Evolutionary conservation across 2,113 vertebrate genomes (phyloP), one percentile per base, ranked within the genome.

Genomic region (Muscicapa adusta): DNA sequence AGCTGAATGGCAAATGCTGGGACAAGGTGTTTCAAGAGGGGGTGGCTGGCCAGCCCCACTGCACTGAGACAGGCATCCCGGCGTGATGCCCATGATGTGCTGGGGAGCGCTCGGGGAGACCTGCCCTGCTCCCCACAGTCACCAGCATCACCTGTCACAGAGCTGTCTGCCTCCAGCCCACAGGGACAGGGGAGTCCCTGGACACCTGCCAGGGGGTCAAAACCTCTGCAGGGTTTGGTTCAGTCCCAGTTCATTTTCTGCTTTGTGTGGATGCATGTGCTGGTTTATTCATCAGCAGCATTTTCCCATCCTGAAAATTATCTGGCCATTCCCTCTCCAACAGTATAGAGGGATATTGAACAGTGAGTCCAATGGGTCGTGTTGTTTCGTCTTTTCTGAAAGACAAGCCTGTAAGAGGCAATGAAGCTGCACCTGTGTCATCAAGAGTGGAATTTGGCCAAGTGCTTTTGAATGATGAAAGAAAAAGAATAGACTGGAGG

Each of bases 1-100:
- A 67, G 14, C 14, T 95, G 96, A 96, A 91, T 93, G 95, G 94
- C 22, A 61, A 97, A 89, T 60, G 50, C 74, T 4, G 40, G 90
- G 80, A 66, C 24, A 34, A 93, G 75, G 88, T 85, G 36, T 48
- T 96, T 94, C 10, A 13, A 76, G 91, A 95, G 38, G 42, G 7
- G 60, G 28, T 31, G 65, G 80, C 85, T 11, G 40, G 56, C 71
- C 22, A 33, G 74, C 58, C 76, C 82, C 26, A 10, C 65, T n/a
- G 20, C 34, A 2, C 33, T 12, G 29, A 60, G 47, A 63, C 73
- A 71, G 61, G 66, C 38, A 13, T 54, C 51, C 74, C 2, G 0
- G n/a, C 5, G 8, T 6, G 43, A 85, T 73, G 91, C 48, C 51
- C 50, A 22, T 10, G 25, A 76, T 50, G 84, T 6, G 3, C 85